Conservation (phyloP, 2,113 vertebrate species). For the Oryctolagus cuniculus region mOryCun1.1 NC_091445.1:44223001-44223500, state of each 20-base stretch:
- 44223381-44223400: accelerated
- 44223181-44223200: neutral
- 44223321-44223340: neutral
- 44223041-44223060: neutral
- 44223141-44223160: neutral
- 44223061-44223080: constrained; percentile 27
- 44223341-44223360: neutral
- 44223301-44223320: neutral
- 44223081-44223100: neutral
- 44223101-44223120: neutral
- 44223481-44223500: neutral
- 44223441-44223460: neutral
- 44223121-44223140: neutral
- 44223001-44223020: neutral
- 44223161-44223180: neutral
- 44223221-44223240: neutral
- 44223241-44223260: neutral
- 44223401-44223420: neutral
- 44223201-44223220: neutral
- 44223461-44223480: neutral
- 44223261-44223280: neutral
- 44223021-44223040: neutral
- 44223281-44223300: constrained; percentile 1
- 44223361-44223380: neutral
- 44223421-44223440: neutral